Conservation (phyloP, 2,888 invertebrate genomes). For the Rutpela maculata region DNA sequence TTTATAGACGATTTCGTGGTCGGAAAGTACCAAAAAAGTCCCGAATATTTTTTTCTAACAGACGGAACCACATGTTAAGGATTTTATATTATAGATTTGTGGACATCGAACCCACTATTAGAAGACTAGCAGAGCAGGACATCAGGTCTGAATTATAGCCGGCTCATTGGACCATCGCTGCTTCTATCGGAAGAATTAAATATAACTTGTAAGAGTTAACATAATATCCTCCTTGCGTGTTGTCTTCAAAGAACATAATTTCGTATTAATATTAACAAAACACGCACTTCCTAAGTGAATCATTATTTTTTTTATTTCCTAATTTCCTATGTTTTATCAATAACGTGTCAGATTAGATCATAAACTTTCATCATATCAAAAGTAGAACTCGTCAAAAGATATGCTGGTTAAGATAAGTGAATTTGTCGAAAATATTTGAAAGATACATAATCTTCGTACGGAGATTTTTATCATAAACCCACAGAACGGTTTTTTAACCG, state of each 20-base stretch:
- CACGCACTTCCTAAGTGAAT: neutral
- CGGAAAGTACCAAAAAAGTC: too few relatives aligned
- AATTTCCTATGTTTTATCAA: conserved; percentile 3
- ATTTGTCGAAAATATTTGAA: neutral
- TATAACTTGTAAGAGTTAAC: neutral
- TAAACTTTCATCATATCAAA: neutral
- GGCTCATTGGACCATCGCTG: too few relatives aligned
- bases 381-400: neutral
- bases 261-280: neutral
- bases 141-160: too few relatives aligned
- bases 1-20: too few relatives aligned
- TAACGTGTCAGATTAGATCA: neutral
- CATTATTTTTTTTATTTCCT: neutral
- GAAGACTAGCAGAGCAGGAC: too few relatives aligned
- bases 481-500: too few relatives aligned
- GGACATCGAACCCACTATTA: too few relatives aligned
- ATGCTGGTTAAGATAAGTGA: neutral
- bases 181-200: too few relatives aligned
- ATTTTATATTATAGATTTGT: too few relatives aligned
- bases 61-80: too few relatives aligned
- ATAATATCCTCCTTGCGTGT: neutral
- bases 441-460: neutral
- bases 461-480: neutral
- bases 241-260: neutral
- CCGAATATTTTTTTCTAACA: too few relatives aligned